Evolutionary conservation across 2,797 vertebrate genomes (phyloP), one percentile per base, ranked within the genome.

Genomic region (Enteromius treurensis): DNA sequence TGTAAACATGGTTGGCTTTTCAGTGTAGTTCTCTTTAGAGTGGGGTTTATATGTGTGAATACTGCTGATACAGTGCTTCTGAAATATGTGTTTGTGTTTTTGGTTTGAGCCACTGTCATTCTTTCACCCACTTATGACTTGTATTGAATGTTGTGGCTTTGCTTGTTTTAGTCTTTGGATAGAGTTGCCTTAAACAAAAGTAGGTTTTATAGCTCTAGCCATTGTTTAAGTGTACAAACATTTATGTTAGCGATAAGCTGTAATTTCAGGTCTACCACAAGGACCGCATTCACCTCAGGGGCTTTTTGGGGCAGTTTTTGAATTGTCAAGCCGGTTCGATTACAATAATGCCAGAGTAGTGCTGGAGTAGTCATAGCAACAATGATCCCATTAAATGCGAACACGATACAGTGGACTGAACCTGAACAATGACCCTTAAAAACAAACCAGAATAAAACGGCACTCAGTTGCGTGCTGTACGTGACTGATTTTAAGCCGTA

Each of bases 51-150:
- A 92, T 89, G 88, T 86, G 86, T 89, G 81, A 82, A 88, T 88
- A 90, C 90, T 93, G 93, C 93, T 94, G 94, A 94, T 90, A 85
- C 87, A 77, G 89, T 87, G 87, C 82, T 90, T 93, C 87, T 87
- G 77, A 87, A 92, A 91, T 92, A 88, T 87, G 77, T 84, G 80
- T 84, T 77, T 77, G 85, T 89, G 85, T 85, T 85, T 80, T 85
- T 13, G 64, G 53, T 68, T 81, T 79, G 69, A 80, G 73, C 62
- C 40, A 10, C 82, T 79, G 71, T 23, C 62, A 77, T 79, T 73
- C 51, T 71, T 79, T 76, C 62, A 8, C 81, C 84, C 75, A n/a
- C 85, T 79, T 55, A 68, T 5, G 13, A 37, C 45, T 67, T 29
- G 29, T 13, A 67, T 67, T 67, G 45, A 78, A 67, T 78, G 60